Base-by-base conservation (phyloP, 2,888 invertebrate genomes). In the Perizoma affinitatum region DNA sequence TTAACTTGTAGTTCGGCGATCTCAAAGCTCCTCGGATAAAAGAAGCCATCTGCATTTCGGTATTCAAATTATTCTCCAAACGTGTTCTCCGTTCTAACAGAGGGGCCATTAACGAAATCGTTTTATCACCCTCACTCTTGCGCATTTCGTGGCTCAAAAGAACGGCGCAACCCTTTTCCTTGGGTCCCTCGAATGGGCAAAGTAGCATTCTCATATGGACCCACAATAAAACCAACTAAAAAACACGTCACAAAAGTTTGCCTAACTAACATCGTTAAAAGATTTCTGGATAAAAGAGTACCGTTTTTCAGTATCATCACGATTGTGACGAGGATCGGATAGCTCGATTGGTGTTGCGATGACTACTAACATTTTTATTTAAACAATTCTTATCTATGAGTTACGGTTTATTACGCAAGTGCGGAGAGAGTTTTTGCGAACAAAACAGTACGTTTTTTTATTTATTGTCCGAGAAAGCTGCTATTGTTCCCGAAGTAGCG, bases 11-110 rank as follows among this genome's bases (percentile, higher is more conserved):
- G 87, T 84, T 84, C 80, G 84, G 82, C 83, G 85, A 83, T 80
- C 74, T 81, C 80, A 79, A 78, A 86, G 82, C 81, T 80, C 79
- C 82, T 82, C 76, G 78, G 82, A 85, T 88, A 88, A 90, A 91
- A 91, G 88, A 88, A 91, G 88, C 90, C 90, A 91, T 91, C 91
- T 90, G 88, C 87, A 88, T 90, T 90, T 90, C 69, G 90, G 90
- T 90, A 92, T 92, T 91, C 90, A 92, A 92, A 92, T 92, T 89
- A 89, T 91, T 90, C 86, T 85, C 82, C 84, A 89, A 92, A 90
- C 90, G 85, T 88, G 90, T 90, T 91, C 83, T 83, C 77, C 69
- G 82, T 80, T 83, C 84, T 75, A 83, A 83, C 80, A 66, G 58
- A 71, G 72, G 68, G 65, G 79, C 72, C 69, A 80, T 77, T 78